phyloP scores from a whole-genome alignment of 1,140 invertebrate species.

The Phymastichus coffea region DNA sequence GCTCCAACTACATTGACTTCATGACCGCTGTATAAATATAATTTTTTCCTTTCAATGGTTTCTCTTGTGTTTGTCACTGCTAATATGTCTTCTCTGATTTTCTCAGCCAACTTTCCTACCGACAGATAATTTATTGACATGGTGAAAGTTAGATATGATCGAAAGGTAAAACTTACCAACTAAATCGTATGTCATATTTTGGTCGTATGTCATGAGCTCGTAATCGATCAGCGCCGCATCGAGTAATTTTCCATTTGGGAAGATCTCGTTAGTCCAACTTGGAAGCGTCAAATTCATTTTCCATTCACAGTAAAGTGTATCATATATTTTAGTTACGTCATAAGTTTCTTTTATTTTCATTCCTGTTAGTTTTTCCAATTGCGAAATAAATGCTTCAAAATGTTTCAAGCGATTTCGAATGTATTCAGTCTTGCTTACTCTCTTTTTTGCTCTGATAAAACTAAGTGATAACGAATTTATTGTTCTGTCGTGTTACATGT shows the following conservation, averaged over 20 bases:
- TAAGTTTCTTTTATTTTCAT: constrained; percentile 28
- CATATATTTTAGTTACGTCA: constrained; percentile 35
- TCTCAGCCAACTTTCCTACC: constrained; percentile 58
- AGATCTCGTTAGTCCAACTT: constrained; percentile 37
- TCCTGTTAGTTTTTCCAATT: constrained; percentile 27
- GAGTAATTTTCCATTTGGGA: constrained; percentile 30
- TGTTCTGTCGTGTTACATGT: too few relatives aligned
- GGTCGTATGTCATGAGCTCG: constrained; percentile 46
- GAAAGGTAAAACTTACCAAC: constrained; percentile 51
- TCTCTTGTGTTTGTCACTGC: constrained; percentile 44
- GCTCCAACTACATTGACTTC: constrained; percentile 69
- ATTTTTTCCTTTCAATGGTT: constrained; percentile 45
- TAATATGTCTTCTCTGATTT: constrained; percentile 55
- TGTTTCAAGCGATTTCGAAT: neutral
- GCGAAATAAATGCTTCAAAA: neutral
- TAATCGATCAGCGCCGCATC: constrained; percentile 46
- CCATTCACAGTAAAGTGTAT: constrained; percentile 33
- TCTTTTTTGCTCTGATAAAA: too few relatives aligned
- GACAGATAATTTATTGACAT: too few relatives aligned
- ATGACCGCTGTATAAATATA: constrained; percentile 64
- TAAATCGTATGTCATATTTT: constrained; percentile 47
- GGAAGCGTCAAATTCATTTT: constrained; percentile 36
- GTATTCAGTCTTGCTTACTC: neutral
- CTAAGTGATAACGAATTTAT: too few relatives aligned
- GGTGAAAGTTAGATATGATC: too few relatives aligned